Conservation (phyloP, 2,797 vertebrate species). For the Anisognathus igniventris region DNA sequence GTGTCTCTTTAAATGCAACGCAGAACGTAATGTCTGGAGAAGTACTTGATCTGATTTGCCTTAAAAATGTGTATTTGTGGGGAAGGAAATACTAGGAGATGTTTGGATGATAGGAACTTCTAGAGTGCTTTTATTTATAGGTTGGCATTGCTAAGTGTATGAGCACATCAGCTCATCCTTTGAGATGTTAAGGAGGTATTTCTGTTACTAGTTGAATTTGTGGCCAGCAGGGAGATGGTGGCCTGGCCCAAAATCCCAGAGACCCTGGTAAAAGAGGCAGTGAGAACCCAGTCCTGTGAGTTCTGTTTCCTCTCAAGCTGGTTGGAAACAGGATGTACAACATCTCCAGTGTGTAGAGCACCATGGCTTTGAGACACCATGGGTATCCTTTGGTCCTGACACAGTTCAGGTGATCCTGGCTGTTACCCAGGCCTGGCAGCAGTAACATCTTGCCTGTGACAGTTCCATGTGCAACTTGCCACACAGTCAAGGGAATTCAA, state of each 20-base stretch:
- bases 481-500: background rate
- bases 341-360: background rate
- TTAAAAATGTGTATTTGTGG: background rate
- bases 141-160: background rate
- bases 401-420: background rate
- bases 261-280: background rate
- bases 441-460: background rate
- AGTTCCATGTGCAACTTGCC: background rate
- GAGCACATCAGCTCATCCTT: background rate
- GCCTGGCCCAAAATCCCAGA: background rate
- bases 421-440: background rate
- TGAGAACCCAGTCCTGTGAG: accelerated
- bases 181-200: background rate
- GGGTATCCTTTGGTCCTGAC: background rate
- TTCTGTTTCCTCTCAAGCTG: background rate
- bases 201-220: background rate
- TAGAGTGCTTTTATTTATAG: background rate
- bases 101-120: background rate
- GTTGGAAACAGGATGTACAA: background rate
- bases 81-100: background rate
- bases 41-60: background rate
- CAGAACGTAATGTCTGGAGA: background rate
- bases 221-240: background rate
- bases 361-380: background rate
- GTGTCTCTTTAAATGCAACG: background rate